Base-by-base conservation (phyloP, 2,113 vertebrate genomes). In the Nannobrachium achirus region DNA sequence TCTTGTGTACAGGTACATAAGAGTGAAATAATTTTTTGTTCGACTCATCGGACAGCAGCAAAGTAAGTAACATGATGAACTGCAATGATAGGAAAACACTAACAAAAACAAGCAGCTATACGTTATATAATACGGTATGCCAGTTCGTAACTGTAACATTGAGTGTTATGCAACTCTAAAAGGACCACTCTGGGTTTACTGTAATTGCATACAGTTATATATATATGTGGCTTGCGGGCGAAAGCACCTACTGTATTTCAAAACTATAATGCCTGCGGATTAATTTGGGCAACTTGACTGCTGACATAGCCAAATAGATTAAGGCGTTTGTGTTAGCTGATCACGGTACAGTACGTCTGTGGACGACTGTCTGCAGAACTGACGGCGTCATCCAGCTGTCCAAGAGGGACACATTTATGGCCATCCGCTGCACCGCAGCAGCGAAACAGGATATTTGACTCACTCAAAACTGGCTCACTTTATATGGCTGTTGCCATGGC, bases 401-500 rank as follows among this genome's bases (percentile, higher is more conserved):
- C 67, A 63, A 33, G 40, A 2, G 44, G 25, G 38, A 60, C 67
- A 80, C 71, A 86, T 83, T 82, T 83, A 78, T 64, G 42, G 40
- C 16, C 25, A 3, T 10, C 56, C 71, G 63, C 65, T 42, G 48
- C 6, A 15, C 71, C 70, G 39, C 61, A 39, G 58, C 51, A 15
- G 57, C 70, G 62, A 71, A 78, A 83, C 45, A 16, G 18, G 76
- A 89, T 76, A 85, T 82, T 71, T 72, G 57, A 48, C 64, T 78
- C 64, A 71, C 48, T 82, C 48, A 66, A 60, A 80, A 62, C 62
- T 73, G 66, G 63, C 73, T 80, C 46, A 51, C 80, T 81, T 78
- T 55, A 80, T 88, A 84, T 85, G 76, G 58, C 86, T 80, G 89
- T 89, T 82, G 72, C 82, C 74, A 88, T 87, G 77, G 85, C 18